Conservation (phyloP, 2,888 invertebrate genomes). For the Netelia melanura region DNA sequence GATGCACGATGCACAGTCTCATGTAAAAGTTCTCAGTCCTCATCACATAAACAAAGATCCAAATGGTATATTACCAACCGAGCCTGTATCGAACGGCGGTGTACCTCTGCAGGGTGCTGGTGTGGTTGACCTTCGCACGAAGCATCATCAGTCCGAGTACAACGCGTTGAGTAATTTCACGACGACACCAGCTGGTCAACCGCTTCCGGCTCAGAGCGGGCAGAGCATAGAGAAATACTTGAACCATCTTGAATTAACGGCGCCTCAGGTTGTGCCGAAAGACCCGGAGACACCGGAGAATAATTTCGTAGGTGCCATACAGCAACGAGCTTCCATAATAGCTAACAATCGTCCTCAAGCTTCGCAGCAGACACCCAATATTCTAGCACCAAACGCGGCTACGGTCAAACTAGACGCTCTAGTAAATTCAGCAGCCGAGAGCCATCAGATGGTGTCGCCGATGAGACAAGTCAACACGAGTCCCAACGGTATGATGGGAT, state of each 20-base stretch:
- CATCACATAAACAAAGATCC: slow-evolving; percentile 81
- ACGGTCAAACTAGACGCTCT: slow-evolving; percentile 87
- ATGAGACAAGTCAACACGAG: slow-evolving; percentile 80
- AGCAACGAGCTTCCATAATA: slow-evolving; percentile 81
- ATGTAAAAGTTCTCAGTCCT: slow-evolving; percentile 81
- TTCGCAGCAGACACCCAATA: slow-evolving; percentile 64
- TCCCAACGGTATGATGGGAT: slow-evolving; percentile 84
- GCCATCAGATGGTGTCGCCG: slow-evolving; percentile 85
- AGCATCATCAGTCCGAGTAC: slow-evolving; percentile 87
- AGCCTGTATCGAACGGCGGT: slow-evolving; percentile 69
- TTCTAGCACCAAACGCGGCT: slow-evolving; percentile 81
- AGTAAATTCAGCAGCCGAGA: slow-evolving; percentile 87
- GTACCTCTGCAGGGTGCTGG: slow-evolving; percentile 77
- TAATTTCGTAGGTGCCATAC: slow-evolving; percentile 75
- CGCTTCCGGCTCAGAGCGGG: slow-evolving; percentile 87
- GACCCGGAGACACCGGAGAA: slow-evolving; percentile 74
- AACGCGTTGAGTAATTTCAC: slow-evolving; percentile 86
- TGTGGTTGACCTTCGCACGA: slow-evolving; percentile 90
- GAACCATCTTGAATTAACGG: slow-evolving; percentile 85
- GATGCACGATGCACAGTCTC: slow-evolving; percentile 76
- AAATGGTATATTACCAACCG: slow-evolving; percentile 76
- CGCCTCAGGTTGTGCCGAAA: slow-evolving; percentile 66
- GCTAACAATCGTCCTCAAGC: slow-evolving; percentile 74
- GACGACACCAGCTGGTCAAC: slow-evolving; percentile 79
- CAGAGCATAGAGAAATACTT: slow-evolving; percentile 88